Evolutionary conservation across 2,113 vertebrate species (phyloP).

Genomic region (Brachypodius melanocephalos): DNA sequence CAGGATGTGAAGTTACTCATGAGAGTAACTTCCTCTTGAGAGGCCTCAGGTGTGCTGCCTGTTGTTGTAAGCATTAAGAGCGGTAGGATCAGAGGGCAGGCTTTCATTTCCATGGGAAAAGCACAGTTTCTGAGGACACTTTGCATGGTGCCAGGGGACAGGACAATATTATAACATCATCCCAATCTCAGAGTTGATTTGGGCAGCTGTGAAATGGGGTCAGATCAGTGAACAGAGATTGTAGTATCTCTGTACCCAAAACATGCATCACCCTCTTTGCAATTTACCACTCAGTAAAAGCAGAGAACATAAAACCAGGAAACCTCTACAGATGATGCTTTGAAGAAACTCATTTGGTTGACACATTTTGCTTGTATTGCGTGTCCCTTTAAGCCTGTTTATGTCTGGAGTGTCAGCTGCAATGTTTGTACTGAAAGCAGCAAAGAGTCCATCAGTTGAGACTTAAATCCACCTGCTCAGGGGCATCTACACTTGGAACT

Average conservation of each 20-base stretch:
- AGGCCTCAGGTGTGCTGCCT: not conserved
- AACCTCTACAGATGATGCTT: not conserved
- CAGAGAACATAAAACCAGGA: not conserved
- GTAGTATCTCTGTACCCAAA: not conserved
- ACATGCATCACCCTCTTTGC: accelerated
- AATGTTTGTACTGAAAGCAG: not conserved
- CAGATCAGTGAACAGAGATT: not conserved
- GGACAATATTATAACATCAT: not conserved
- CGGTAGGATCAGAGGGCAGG: not conserved
- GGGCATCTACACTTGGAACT: not conserved
- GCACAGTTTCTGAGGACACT: not conserved
- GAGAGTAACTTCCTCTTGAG: not conserved
- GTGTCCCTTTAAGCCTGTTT: not conserved
- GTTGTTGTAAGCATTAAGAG: not conserved
- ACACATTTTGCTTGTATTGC: accelerated
- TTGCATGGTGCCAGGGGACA: not conserved
- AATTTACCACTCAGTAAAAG: not conserved
- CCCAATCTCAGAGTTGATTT: not conserved
- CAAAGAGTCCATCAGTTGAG: not conserved
- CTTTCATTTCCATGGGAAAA: not conserved
- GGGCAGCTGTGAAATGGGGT: accelerated
- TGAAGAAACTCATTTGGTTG: not conserved
- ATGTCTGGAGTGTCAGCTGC: accelerated
- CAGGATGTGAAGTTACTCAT: not conserved
- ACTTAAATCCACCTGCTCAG: not conserved